phyloP scores from a whole-genome alignment of 2,888 invertebrate genomes.

The Lochmaea capreae region DNA sequence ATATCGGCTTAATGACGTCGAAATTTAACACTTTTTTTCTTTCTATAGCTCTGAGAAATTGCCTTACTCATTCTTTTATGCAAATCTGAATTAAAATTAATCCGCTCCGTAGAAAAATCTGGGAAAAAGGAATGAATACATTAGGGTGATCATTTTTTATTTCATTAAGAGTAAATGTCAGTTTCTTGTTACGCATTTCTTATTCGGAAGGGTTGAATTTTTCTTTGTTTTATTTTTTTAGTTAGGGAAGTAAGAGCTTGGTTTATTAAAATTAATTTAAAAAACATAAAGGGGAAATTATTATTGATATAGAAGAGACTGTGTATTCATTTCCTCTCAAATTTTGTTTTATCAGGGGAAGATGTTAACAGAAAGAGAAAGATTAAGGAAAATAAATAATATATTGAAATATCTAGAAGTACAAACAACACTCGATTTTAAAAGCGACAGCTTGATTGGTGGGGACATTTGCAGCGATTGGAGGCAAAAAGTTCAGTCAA shows the following conservation, averaged over 20 bases:
- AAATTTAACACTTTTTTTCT: constrained; percentile 41
- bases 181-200: constrained; percentile 42
- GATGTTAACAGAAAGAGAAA: too few species aligned
- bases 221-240: constrained; percentile 31
- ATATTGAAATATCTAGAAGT: too few species aligned
- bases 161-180: constrained; percentile 42
- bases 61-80: constrained; percentile 36
- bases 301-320: neutral
- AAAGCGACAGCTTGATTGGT: too few species aligned
- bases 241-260: neutral
- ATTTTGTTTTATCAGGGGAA: neutral
- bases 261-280: neutral
- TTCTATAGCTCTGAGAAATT: constrained; percentile 27
- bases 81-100: constrained; percentile 41
- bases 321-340: neutral
- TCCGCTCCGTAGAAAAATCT: constrained; percentile 37
- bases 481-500: too few species aligned
- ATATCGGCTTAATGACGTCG: constrained; percentile 34
- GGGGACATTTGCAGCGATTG: too few species aligned
- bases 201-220: constrained; percentile 40
- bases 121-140: constrained; percentile 42
- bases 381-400: too few species aligned
- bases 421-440: too few species aligned
- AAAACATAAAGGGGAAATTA: neutral
- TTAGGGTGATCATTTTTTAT: constrained; percentile 50